A percentile compares a stretch with the other conserved stretches of the same genome.
These are phyloP conservation scores for Lynx canadensis DNA, from an alignment of 2,113 vertebrate species.

Conservation along the genomic window DNA sequence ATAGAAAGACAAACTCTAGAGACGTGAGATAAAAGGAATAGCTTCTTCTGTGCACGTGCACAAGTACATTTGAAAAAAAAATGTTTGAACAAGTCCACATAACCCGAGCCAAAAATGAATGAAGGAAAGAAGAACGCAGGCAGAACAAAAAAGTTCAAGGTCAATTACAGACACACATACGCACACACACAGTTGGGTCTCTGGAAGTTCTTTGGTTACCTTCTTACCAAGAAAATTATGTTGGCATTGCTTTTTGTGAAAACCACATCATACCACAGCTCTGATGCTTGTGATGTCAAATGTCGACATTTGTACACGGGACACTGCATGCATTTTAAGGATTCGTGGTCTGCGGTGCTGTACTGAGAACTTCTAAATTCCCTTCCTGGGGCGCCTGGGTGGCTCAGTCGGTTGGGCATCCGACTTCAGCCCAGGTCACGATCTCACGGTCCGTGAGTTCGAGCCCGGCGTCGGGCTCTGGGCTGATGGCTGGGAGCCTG, in stretches of 20 bases:
- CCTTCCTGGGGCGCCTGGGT: not conserved
- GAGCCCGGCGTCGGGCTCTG: no score
- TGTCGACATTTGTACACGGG: not conserved
- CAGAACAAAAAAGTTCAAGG: not conserved
- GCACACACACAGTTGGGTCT: not conserved
- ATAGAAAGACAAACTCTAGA: not conserved
- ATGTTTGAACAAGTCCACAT: not conserved
- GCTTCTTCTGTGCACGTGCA: not conserved
- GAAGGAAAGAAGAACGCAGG: not conserved
- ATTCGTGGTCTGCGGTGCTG: not conserved
- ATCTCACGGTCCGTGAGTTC: no score
- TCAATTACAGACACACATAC: not conserved
- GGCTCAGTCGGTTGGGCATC: no score
- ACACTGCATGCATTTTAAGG: not conserved
- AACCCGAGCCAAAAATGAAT: conserved; percentile 30
- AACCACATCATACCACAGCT: not conserved
- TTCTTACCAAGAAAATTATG: conserved; percentile 17
- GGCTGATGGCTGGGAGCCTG: no score
- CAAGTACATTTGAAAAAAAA: conserved; percentile 15
- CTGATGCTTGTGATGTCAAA: not conserved
- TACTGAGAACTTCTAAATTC: not conserved
- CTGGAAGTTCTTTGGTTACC: not conserved
- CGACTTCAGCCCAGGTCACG: no score
- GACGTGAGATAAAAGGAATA: conserved; percentile 25
- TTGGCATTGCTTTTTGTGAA: not conserved